These are phyloP conservation scores for Platygyra sinensis DNA, from an alignment of 64 coral and sea anemone species.

Conservation along the genomic window DNA sequence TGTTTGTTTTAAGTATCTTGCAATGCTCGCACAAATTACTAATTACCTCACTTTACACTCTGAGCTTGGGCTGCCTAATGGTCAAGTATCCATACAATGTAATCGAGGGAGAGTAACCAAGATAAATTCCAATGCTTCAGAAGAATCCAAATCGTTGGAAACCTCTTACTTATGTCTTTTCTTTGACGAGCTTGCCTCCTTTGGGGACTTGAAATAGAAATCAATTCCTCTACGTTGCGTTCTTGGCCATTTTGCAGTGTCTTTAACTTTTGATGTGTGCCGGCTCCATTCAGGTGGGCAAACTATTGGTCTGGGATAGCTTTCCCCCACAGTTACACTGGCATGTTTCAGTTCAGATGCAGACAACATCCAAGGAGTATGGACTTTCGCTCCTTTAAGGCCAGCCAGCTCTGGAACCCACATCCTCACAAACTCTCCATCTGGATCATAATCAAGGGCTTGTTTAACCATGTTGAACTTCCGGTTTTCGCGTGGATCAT, in stretches of 20 bases:
- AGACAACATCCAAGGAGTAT: conserved; percentile 56
- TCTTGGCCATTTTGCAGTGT: conserved; percentile 2
- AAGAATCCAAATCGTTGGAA: neutral
- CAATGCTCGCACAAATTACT: too few relatives aligned
- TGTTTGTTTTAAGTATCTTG: too few relatives aligned
- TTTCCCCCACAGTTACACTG: conserved; percentile 42
- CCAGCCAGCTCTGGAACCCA: conserved; percentile 74
- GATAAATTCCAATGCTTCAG: too few relatives aligned
- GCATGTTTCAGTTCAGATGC: conserved; percentile 29
- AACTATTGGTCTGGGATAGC: conserved; percentile 41
- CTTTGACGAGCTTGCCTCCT: neutral
- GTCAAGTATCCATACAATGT: too few relatives aligned
- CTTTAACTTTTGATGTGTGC: conserved; percentile 46
- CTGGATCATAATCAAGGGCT: conserved; percentile 72
- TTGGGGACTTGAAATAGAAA: conserved; percentile 52
- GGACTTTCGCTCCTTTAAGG: conserved; percentile 55
- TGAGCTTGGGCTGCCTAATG: too few relatives aligned
- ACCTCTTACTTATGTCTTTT: neutral
- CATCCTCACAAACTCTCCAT: conserved; percentile 41
- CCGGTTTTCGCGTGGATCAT: conserved; percentile 71
- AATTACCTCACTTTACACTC: too few relatives aligned
- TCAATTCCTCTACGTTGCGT: conserved; percentile 48
- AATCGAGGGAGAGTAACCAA: too few relatives aligned
- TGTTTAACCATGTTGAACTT: conserved; percentile 83
- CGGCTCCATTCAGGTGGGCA: conserved; percentile 57